Conservation (phyloP, 2,888 invertebrate species). For the Priocnemis perturbator region DNA sequence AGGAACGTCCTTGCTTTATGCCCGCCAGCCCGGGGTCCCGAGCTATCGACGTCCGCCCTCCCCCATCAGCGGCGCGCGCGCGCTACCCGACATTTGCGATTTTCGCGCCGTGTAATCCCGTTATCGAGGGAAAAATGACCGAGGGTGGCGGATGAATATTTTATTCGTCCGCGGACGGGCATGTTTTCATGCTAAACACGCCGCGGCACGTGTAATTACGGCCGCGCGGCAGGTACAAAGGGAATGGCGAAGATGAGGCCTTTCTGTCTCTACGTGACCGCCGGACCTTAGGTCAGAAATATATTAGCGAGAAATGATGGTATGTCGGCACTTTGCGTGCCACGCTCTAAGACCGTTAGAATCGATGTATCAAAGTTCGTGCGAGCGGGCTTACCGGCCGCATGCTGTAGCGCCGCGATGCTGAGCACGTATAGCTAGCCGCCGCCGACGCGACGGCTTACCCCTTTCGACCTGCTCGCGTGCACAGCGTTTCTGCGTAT, state of each 20-base stretch:
- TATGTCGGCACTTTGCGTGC: conserved; percentile 23
- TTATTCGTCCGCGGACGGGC: no score
- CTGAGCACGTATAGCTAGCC: conserved; percentile 23
- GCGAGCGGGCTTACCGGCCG: conserved; percentile 15
- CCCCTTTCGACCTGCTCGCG: neutral
- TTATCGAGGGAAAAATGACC: no score
- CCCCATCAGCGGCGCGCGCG: no score
- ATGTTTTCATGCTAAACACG: no score
- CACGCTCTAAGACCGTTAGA: conserved; percentile 13
- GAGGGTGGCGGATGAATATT: no score
- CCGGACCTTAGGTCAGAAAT: conserved; percentile 4
- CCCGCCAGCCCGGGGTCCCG: no score
- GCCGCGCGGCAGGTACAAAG: neutral
- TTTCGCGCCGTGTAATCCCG: no score
- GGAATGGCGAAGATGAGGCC: neutral
- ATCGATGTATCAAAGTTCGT: conserved; percentile 32
- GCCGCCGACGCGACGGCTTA: conserved; percentile 9
- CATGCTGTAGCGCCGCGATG: neutral
- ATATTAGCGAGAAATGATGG: conserved; percentile 17
- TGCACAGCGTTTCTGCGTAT: neutral
- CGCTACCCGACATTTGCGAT: no score
- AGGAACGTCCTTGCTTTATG: no score
- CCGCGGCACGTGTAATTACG: no score
- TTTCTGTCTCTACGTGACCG: neutral
- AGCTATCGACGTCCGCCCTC: no score